Percentiles rank a stretch among this genome's conserved stretches.
Evolutionary conservation across 2,113 vertebrate species (phyloP).

Genomic region (Triplophysa siluroides): DNA sequence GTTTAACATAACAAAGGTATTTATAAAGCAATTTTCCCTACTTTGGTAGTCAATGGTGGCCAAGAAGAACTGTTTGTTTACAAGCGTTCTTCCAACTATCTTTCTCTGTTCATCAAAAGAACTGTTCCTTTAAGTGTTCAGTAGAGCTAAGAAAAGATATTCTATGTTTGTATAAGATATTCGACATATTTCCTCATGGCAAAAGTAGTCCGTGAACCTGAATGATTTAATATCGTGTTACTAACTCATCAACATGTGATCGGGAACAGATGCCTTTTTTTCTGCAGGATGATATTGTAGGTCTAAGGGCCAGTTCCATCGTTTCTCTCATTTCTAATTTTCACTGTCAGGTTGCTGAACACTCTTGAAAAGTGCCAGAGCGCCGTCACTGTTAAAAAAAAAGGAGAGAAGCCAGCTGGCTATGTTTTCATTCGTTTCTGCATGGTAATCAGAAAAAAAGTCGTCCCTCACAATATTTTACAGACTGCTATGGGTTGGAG

Average conservation of each 20-base stretch:
- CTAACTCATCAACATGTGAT: slow-evolving; percentile 1
- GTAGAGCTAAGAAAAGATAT: background rate
- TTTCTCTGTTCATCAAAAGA: too few relatives aligned
- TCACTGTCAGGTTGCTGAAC: slow-evolving; percentile 14
- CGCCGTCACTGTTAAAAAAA: background rate
- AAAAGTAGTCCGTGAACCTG: background rate
- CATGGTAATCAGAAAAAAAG: slow-evolving; percentile 2
- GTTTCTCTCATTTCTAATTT: slow-evolving; percentile 19
- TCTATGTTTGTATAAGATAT: background rate
- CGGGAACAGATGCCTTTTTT: background rate
- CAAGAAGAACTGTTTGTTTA: too few relatives aligned
- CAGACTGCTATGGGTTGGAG: background rate
- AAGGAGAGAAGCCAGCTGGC: slow-evolving; percentile 31
- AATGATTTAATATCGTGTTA: slow-evolving; percentile 13
- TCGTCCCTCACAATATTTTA: background rate
- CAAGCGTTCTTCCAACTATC: too few relatives aligned
- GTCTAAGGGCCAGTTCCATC: background rate
- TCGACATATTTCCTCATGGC: background rate
- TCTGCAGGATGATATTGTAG: background rate
- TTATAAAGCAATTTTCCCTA: too few relatives aligned
- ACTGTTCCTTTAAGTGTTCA: background rate
- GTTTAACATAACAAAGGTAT: too few relatives aligned
- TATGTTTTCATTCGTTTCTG: slow-evolving; percentile 22
- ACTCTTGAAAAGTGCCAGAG: slow-evolving; percentile 13
- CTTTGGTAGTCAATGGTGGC: too few relatives aligned